Conservation (phyloP, 2,797 vertebrate genomes). For the Myotis pilosus region DNA sequence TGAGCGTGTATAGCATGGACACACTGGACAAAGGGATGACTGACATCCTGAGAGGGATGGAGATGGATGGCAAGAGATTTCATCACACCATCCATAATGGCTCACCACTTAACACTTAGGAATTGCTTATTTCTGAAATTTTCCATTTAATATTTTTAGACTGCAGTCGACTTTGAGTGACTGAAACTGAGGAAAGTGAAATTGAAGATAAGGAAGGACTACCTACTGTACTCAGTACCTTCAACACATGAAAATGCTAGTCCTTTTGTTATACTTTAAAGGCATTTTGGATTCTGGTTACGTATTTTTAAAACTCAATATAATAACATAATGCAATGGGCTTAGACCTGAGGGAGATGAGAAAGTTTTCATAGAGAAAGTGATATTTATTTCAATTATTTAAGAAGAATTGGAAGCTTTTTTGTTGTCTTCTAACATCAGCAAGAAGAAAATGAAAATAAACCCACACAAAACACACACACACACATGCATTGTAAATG, state of each 20-base stretch:
- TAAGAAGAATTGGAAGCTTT: background rate
- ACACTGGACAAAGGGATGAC: background rate
- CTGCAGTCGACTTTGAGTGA: background rate
- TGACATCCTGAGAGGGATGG: background rate
- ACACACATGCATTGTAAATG: background rate
- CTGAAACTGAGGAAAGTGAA: background rate
- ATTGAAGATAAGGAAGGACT: background rate
- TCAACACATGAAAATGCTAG: background rate
- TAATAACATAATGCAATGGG: background rate
- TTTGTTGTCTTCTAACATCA: background rate
- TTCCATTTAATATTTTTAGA: background rate
- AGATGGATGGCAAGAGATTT: background rate
- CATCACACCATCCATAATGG: background rate
- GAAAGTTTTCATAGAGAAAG: slow-evolving; percentile 7
- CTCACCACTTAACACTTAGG: background rate
- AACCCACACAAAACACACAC: too few species aligned
- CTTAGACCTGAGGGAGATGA: background rate
- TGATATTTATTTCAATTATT: background rate
- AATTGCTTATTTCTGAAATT: background rate
- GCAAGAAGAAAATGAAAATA: background rate
- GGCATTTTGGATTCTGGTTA: background rate
- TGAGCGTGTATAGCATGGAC: background rate
- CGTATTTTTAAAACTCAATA: background rate
- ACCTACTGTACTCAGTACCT: background rate
- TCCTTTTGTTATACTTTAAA: background rate